These are phyloP conservation scores for Podocnemis expansa DNA, from an alignment of 2,113 vertebrate genomes.

Conservation along the genomic window DNA sequence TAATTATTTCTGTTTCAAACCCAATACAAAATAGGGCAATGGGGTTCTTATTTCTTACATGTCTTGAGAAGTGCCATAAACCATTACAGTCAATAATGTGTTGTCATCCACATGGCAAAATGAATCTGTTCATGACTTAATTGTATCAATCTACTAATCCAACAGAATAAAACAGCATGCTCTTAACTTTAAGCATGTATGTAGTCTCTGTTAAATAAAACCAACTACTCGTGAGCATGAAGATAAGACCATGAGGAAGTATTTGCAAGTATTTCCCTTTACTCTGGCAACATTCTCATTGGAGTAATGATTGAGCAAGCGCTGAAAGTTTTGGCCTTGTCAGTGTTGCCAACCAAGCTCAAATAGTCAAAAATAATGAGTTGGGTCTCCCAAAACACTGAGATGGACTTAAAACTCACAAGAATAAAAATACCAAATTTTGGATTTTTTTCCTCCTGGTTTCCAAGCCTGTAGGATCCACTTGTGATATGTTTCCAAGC, in stretches of 20 bases:
- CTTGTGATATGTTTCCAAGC: background rate
- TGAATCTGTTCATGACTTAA: background rate
- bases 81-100: background rate
- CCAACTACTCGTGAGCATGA: background rate
- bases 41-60: background rate
- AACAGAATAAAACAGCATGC: background rate
- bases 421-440: background rate
- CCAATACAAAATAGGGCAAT: fast-evolving
- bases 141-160: background rate
- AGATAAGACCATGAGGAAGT: background rate
- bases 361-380: background rate
- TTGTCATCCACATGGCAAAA: background rate
- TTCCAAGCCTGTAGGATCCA: fast-evolving
- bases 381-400: fast-evolving
- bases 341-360: background rate
- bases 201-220: background rate
- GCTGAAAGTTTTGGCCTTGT: background rate
- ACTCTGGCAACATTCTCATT: background rate
- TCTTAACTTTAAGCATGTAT: background rate
- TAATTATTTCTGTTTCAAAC: background rate
- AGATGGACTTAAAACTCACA: background rate
- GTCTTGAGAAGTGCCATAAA: fast-evolving
- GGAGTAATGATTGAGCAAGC: background rate
- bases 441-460: background rate
- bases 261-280: background rate